Evolutionary conservation across 2,797 vertebrate genomes (phyloP), one percentile per base, ranked within the genome.

Genomic region (Chiroxiphia lanceolata): DNA sequence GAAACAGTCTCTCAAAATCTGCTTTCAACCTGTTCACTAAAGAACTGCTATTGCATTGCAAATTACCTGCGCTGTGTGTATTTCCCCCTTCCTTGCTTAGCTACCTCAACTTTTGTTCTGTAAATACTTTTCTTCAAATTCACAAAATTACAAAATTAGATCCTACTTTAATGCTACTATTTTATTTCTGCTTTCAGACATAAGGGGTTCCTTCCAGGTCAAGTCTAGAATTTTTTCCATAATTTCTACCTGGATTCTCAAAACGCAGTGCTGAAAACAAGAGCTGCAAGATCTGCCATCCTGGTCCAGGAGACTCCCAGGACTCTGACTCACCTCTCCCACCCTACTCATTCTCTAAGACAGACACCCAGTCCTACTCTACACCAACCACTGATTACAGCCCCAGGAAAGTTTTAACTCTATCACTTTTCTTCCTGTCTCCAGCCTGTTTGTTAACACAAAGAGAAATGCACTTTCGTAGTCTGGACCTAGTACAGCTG

Each of bases 351-450:
- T 10, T 47, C n/a, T 51, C 16, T 4, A 7, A 65, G 40, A 81
- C 3, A 83, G 25, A 83, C 57, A 44, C 5, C 7, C 1, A 4
- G 1, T 14, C 6, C 29, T 34, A 9, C 14, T 63, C 75, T 60
- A 74, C 17, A 26, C 3, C 5, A 31, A 51, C n/a, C 15, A 34
- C 26, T 9, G 13, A 75, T 23, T 67, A 77, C 57, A 59, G 44
- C 13, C 9, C 18, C 68, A 34, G 36, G 9, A 36, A 59, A 72
- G 7, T 3, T 61, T 31, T 51, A 69, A 29, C 31, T 36, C 48
- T 1, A 0, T 23, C 1, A 1, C 59, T 79, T 67, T 40, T 19
- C 13, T 45, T 21, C 20, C 54, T 13, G 4, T 54, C 26, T 71
- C 56, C 71, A 72, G 31, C 31, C 3, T 9, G 29, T 21, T 40